phyloP scores from a whole-genome alignment of 2,797 vertebrate species.

The Sylvilagus floridanus region DNA sequence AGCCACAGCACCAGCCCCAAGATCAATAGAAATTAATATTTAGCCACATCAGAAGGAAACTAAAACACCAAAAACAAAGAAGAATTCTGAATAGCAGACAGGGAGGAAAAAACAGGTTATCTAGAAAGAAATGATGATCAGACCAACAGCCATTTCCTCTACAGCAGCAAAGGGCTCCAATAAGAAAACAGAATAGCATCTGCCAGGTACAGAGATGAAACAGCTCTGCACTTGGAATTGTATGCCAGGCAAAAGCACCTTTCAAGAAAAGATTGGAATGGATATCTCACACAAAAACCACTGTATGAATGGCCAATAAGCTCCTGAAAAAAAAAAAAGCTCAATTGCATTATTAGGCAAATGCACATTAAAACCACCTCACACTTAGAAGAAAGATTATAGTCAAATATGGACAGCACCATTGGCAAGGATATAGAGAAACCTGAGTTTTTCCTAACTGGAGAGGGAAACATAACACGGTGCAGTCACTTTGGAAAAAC shows the following conservation, averaged over 20 bases:
- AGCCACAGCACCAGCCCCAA: not conserved
- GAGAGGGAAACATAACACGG: not conserved
- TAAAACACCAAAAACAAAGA: constrained; percentile 15
- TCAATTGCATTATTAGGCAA: not conserved
- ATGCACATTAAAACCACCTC: constrained; percentile 11
- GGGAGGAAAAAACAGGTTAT: constrained; percentile 5
- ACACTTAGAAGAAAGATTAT: not conserved
- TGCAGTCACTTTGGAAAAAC: not conserved
- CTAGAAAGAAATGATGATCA: constrained; percentile 5
- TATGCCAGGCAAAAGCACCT: not conserved
- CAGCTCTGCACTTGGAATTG: not conserved
- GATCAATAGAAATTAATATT: not conserved
- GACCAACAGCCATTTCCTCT: not conserved
- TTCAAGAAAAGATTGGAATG: constrained; percentile 2
- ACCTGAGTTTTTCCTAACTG: not conserved
- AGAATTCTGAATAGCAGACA: not conserved
- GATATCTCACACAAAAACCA: not conserved
- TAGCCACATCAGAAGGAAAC: not conserved
- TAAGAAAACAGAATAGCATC: not conserved
- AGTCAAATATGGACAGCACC: not conserved
- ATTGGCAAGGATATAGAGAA: not conserved
- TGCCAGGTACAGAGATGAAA: constrained; percentile 12
- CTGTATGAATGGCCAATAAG: not conserved
- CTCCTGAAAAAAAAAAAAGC: not conserved
- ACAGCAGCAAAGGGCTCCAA: not conserved